These are phyloP conservation scores for Halichoerus grypus DNA, from an alignment of 2,113 vertebrate species.

Conservation along the genomic window DNA sequence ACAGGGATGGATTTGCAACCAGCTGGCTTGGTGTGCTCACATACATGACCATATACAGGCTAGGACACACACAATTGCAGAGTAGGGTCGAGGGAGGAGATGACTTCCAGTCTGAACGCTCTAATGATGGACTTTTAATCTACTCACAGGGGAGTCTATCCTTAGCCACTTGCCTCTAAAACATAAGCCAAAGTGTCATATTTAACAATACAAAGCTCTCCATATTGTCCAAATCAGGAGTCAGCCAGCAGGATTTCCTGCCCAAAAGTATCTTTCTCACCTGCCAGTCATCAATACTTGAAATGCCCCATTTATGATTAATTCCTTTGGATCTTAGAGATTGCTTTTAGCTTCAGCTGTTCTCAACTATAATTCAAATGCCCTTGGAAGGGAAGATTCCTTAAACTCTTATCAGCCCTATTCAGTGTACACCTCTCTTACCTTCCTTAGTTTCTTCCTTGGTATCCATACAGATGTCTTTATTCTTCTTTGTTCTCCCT, in stretches of 20 bases:
- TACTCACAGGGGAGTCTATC: background rate
- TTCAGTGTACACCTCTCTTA: constrained; percentile 25
- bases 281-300: background rate
- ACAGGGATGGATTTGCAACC: background rate
- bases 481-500: constrained; percentile 11
- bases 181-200: background rate
- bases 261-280: background rate
- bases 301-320: background rate
- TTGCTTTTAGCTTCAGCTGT: background rate
- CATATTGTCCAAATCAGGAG: background rate
- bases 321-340: background rate
- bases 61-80: background rate
- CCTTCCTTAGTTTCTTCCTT: background rate
- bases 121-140: background rate
- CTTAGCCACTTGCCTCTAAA: background rate
- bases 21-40: background rate
- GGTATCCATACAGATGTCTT: background rate
- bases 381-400: background rate
- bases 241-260: background rate
- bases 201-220: background rate
- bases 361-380: constrained; percentile 21
- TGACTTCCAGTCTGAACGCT: background rate
- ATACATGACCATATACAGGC: background rate
- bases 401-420: background rate
- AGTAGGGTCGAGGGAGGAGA: background rate